phyloP scores from a whole-genome alignment of 2,888 invertebrate genomes.

The Acanthosepion lycidas region DNA sequence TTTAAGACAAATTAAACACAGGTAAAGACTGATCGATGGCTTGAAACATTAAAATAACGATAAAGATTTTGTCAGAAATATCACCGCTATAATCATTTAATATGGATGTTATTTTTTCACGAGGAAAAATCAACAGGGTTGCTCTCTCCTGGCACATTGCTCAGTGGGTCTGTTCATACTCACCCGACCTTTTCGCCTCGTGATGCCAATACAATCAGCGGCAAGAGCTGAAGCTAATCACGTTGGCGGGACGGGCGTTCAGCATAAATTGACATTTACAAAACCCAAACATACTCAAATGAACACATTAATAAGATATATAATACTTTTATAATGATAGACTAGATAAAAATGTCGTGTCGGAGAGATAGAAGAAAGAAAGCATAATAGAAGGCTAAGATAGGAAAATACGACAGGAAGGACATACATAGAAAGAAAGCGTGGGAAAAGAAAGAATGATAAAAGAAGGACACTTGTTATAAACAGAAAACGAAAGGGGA shows the following conservation, averaged over 20 bases:
- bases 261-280: conserved; percentile 22
- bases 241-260: neutral
- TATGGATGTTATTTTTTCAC: neutral
- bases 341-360: neutral
- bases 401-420: no score
- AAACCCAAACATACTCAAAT: conserved; percentile 33
- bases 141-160: neutral
- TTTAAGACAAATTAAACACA: no score
- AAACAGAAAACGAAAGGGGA: no score
- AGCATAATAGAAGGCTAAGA: neutral
- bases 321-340: neutral
- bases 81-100: neutral
- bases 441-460: no score
- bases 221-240: neutral
- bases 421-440: no score
- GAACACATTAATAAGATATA: conserved; percentile 33
- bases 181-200: neutral
- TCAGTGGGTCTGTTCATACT: neutral
- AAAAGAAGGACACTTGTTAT: no score
- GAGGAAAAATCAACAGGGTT: neutral
- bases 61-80: neutral
- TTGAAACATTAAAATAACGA: no score
- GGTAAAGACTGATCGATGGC: no score
- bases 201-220: neutral
- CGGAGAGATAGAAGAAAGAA: neutral